Base-by-base conservation (phyloP, 2,113 vertebrate genomes). In the Caracal caracal region DNA sequence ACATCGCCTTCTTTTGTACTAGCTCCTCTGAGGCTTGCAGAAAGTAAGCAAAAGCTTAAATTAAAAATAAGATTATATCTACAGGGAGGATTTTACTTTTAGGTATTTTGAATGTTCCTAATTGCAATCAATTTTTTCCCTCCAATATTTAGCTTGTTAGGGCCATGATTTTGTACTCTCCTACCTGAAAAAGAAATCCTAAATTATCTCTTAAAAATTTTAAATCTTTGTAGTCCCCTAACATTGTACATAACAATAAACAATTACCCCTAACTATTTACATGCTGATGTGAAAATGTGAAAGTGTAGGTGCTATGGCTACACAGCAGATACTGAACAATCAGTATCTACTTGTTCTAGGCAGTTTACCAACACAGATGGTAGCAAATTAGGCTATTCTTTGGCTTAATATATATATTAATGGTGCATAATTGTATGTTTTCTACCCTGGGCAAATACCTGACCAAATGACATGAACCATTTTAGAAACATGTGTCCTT, bases 31-130 rank as follows among this genome's bases (percentile, higher is more conserved):
- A 63, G 26, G 2, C 19, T 93, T 80, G 10, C 49, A 68, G 65
- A 19, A 65, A 82, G 85, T 89, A 24, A 97, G 26, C 6, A 76
- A 81, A 73, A 76, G 10, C n/a, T 90, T 71, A 33, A 75, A 40
- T 88, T 79, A 56, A 28, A 53, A 73, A 47, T 9, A 40, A 53
- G 51, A 76, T 51, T 51, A n/a, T 75, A 30, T 78, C 24, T 83
- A 71, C 5, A 82, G 37, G 12, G 16, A 56, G 9, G 10, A 85
- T 80, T 89, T 71, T 76, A 63, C 12, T 88, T 40, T 68, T 24
- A 76, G 17, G 24, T 92, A 61, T 85, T 85, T 81, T 63, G 3
- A 40, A 78, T 86, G 13, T 65, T 92, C 6, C 75, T 35, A 75
- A 63, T 95, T 94, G 13, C 13, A 92, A 35, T 82, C 59, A 70